Conservation (phyloP, 2,797 vertebrate species). For the Echiichthys vipera region DNA sequence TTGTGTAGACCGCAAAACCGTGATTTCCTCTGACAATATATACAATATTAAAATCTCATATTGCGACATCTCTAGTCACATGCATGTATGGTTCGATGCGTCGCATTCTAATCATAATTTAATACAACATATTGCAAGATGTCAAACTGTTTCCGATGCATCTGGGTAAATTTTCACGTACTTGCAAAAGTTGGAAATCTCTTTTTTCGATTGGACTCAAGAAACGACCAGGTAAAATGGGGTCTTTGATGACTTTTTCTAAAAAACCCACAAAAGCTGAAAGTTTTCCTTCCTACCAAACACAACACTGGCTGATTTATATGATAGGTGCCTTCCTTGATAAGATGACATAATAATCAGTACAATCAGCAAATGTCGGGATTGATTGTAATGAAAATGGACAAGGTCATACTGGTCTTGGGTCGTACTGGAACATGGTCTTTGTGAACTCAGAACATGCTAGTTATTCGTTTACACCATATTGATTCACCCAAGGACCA, state of each 20-base stretch:
- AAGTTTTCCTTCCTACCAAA: constrained; percentile 15
- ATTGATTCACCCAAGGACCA: neutral
- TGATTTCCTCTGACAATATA: too few relatives aligned
- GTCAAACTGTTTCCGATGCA: neutral
- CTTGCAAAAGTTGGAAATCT: neutral
- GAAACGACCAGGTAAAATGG: constrained; percentile 20
- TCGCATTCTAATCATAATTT: neutral
- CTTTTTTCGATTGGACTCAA: neutral
- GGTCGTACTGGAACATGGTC: neutral
- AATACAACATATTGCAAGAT: neutral
- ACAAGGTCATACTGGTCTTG: neutral
- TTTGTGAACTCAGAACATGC: constrained; percentile 19
- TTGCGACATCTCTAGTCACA: too few relatives aligned
- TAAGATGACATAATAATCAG: neutral
- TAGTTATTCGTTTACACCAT: neutral
- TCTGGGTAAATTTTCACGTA: neutral
- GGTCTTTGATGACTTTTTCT: neutral
- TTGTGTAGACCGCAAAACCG: too few relatives aligned
- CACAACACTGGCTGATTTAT: neutral
- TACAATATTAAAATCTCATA: too few relatives aligned
- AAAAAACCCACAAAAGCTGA: neutral
- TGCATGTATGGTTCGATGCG: neutral
- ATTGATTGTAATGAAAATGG: neutral
- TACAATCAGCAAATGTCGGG: neutral
- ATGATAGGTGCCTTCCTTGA: neutral